Evolutionary conservation across 2,888 invertebrate genomes (phyloP).

Genomic region (Protophormia terraenovae): DNA sequence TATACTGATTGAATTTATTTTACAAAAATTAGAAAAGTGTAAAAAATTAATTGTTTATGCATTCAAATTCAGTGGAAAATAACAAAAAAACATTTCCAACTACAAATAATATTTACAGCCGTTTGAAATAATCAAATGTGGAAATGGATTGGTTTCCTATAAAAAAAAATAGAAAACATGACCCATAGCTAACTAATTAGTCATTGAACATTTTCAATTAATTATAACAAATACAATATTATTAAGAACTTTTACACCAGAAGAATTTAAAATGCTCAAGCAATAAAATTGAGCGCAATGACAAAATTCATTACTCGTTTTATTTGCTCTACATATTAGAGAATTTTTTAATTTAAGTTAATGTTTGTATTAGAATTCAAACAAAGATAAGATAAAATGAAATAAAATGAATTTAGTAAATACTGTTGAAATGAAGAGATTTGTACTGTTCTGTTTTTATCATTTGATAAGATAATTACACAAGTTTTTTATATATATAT

Average conservation of each 20-base stretch:
- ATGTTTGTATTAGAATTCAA: conserved; percentile 17
- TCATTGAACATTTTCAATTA: background rate
- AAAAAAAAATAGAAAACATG: background rate
- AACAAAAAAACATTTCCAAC: background rate
- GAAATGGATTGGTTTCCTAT: background rate
- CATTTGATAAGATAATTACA: conserved; percentile 38
- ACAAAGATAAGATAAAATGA: conserved; percentile 48
- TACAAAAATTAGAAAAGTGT: background rate
- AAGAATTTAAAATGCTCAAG: background rate
- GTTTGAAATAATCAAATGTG: background rate
- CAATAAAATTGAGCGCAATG: background rate
- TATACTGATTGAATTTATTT: background rate
- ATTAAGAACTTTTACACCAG: background rate
- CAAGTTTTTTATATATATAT: background rate
- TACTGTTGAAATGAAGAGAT: conserved; percentile 26
- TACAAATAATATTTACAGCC: background rate
- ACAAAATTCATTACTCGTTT: background rate
- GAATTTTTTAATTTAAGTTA: conserved; percentile 11
- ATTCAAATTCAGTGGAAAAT: background rate
- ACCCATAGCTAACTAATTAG: background rate
- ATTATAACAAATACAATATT: background rate
- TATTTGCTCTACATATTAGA: conserved; percentile 12
- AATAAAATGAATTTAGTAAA: background rate
- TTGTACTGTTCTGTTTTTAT: conserved; percentile 3
- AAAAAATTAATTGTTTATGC: background rate